Percentiles rank a stretch among this genome's conserved stretches.
Evolutionary conservation across 2,797 vertebrate species (phyloP).

Genomic region (Lateolabrax maculatus): DNA sequence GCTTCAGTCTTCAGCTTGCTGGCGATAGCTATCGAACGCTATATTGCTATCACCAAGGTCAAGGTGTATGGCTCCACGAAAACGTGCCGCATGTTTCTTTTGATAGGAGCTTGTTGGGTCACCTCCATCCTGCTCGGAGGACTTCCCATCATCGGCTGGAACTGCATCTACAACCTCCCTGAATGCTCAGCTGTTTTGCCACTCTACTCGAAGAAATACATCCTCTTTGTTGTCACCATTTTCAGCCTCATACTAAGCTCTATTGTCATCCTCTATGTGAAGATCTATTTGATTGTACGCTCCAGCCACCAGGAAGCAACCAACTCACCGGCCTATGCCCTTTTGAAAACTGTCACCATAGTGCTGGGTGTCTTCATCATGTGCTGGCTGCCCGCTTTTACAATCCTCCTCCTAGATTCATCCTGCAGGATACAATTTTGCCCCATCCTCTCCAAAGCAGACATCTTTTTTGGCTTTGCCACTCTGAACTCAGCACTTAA

Average conservation of each 20-base stretch:
- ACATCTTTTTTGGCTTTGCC: slow-evolving; percentile 93
- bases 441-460: slow-evolving; percentile 87
- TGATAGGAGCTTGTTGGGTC: slow-evolving; percentile 95
- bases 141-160: slow-evolving; percentile 97
- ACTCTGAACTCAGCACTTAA: slow-evolving; percentile 96
- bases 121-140: slow-evolving; percentile 92
- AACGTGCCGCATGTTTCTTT: slow-evolving; percentile 93
- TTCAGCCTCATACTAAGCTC: slow-evolving; percentile 92
- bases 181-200: slow-evolving; percentile 94
- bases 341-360: slow-evolving; percentile 96
- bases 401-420: slow-evolving; percentile 92
- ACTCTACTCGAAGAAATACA: slow-evolving; percentile 94
- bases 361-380: slow-evolving; percentile 95
- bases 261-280: slow-evolving; percentile 93
- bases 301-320: slow-evolving; percentile 93
- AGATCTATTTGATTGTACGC: slow-evolving; percentile 95
- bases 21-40: slow-evolving; percentile 96
- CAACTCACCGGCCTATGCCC: slow-evolving; percentile 87
- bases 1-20: slow-evolving; percentile 96
- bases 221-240: slow-evolving; percentile 92
- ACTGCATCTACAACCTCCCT: slow-evolving; percentile 88
- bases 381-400: slow-evolving; percentile 95
- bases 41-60: slow-evolving; percentile 94
- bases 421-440: slow-evolving; percentile 86
- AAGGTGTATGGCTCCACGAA: slow-evolving; percentile 93